These are phyloP conservation scores for Pandion haliaetus DNA, from an alignment of 2,113 vertebrate genomes.

Conservation along the genomic window DNA sequence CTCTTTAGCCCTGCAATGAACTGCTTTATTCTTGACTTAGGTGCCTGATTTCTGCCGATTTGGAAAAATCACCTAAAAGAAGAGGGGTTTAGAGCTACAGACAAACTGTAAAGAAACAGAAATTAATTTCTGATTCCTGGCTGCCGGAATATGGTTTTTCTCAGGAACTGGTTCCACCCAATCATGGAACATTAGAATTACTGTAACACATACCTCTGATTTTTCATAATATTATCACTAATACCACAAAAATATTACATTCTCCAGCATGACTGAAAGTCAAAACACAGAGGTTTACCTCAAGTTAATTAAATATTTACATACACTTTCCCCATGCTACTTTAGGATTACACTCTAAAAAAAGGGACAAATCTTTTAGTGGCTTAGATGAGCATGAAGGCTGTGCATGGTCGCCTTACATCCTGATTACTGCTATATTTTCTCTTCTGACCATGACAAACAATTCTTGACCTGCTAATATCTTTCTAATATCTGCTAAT, in stretches of 20 bases:
- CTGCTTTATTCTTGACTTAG: not conserved
- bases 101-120: not conserved
- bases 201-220: not conserved
- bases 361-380: not conserved
- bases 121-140: not conserved
- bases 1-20: not conserved
- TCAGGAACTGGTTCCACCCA: not conserved
- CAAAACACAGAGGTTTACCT: not conserved
- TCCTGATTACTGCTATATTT: not conserved
- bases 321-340: not conserved
- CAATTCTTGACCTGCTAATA: not conserved
- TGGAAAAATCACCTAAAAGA: not conserved
- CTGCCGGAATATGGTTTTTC: not conserved
- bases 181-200: not conserved
- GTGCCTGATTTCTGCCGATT: not conserved
- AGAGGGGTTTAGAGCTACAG: not conserved
- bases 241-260: not conserved
- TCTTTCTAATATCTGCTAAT: not conserved
- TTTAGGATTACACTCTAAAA: not conserved
- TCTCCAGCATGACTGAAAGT: not conserved
- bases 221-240: not conserved
- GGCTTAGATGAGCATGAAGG: not conserved
- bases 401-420: not conserved
- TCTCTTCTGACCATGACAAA: not conserved
- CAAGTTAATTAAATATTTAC: not conserved